A percentile compares a stretch with the other conserved stretches of the same genome.
phyloP scores from a whole-genome alignment of 2,797 vertebrate species.

The Perodicticus potto region DNA sequence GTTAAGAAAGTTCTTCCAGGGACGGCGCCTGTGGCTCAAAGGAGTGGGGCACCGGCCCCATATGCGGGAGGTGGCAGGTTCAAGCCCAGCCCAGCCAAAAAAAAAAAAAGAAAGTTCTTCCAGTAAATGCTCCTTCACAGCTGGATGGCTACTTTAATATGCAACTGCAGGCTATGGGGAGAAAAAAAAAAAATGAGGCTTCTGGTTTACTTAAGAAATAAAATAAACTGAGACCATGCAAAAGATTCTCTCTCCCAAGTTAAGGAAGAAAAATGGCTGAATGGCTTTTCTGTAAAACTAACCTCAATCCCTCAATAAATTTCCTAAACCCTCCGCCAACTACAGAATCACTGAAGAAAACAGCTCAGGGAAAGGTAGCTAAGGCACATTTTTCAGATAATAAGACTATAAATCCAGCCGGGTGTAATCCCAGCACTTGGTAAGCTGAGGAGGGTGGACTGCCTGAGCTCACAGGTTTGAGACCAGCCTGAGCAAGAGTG shows the following conservation, averaged over 20 bases:
- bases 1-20: conserved; percentile 52
- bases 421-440: too few species aligned
- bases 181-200: not conserved
- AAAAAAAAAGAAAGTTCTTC: conserved; percentile 1
- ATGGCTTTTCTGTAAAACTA: conserved; percentile 44
- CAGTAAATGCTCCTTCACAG: conserved; percentile 73
- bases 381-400: not conserved
- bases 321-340: conserved; percentile 28
- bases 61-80: too few species aligned
- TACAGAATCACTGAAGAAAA: not conserved
- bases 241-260: conserved; percentile 52
- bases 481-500: too few species aligned
- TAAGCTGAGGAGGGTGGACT: too few species aligned
- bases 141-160: conserved; percentile 70
- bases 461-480: too few species aligned
- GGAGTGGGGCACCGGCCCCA: too few species aligned
- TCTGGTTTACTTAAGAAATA: conserved; percentile 72
- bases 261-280: conserved; percentile 35
- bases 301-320: conserved; percentile 52
- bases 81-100: too few species aligned
- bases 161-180: conserved; percentile 48
- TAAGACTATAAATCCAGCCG: not conserved
- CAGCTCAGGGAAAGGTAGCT: not conserved
- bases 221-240: conserved; percentile 62
- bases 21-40: too few species aligned